Evolutionary conservation across 2,797 vertebrate species (phyloP).

Genomic region (Meda fulgida): DNA sequence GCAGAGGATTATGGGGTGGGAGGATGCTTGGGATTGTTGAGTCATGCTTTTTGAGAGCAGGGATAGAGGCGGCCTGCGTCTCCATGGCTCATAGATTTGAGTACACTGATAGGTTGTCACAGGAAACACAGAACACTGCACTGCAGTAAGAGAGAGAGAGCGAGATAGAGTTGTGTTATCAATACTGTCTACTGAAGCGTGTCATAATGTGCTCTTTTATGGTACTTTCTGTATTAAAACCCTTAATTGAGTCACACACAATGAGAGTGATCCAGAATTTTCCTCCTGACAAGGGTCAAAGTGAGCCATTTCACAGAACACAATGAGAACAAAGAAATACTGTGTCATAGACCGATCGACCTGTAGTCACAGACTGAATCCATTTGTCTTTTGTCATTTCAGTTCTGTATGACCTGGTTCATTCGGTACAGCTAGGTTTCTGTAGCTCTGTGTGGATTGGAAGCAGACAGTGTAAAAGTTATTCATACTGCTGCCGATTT

Average conservation of each 20-base stretch:
- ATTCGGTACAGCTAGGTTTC: not conserved
- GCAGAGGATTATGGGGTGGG: constrained; percentile 34
- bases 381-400: constrained; percentile 37
- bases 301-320: constrained; percentile 34
- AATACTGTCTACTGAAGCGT: constrained; percentile 65
- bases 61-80: constrained; percentile 51
- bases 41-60: constrained; percentile 46
- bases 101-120: constrained; percentile 59
- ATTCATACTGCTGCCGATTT: not conserved
- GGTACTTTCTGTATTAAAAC: constrained; percentile 53
- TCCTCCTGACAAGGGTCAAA: constrained; percentile 37
- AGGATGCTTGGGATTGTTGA: constrained; percentile 13
- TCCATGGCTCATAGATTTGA: constrained; percentile 61
- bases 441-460: not conserved
- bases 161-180: constrained; percentile 53
- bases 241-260: constrained; percentile 44
- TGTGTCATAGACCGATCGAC: constrained; percentile 30
- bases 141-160: constrained; percentile 46
- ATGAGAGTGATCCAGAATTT: constrained; percentile 49
- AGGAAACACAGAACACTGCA: constrained; percentile 56
- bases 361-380: constrained; percentile 44
- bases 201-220: constrained; percentile 54
- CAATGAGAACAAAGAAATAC: constrained; percentile 43
- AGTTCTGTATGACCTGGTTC: constrained; percentile 10
- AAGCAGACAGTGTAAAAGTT: not conserved